These are phyloP conservation scores for Botia almorhae DNA, from an alignment of 2,797 vertebrate genomes.

Conservation along the genomic window DNA sequence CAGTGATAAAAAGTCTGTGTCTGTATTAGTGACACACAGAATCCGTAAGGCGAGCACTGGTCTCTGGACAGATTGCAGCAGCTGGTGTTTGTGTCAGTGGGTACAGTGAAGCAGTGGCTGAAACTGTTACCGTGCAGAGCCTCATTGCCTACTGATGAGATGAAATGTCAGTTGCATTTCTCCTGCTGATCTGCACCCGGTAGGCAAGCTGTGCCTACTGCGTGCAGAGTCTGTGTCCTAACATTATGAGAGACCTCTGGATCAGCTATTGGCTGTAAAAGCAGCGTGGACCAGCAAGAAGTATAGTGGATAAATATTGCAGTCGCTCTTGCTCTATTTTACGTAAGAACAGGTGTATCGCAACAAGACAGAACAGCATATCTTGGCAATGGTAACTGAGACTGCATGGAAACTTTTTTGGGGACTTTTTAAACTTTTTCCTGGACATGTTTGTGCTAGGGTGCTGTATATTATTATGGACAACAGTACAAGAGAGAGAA, in stretches of 20 bases:
- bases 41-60: slow-evolving; percentile 28
- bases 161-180: slow-evolving; percentile 51
- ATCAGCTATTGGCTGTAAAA: slow-evolving; percentile 46
- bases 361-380: background rate
- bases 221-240: slow-evolving; percentile 46
- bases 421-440: background rate
- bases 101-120: slow-evolving; percentile 41
- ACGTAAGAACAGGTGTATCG: slow-evolving; percentile 4
- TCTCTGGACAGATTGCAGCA: slow-evolving; percentile 52
- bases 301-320: slow-evolving; percentile 23
- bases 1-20: slow-evolving; percentile 44
- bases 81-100: slow-evolving; percentile 55
- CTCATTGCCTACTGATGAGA: slow-evolving; percentile 49
- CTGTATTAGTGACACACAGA: slow-evolving; percentile 42
- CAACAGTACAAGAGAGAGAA: background rate
- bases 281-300: slow-evolving; percentile 30
- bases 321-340: slow-evolving; percentile 35
- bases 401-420: background rate
- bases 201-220: slow-evolving; percentile 49
- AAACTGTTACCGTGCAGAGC: slow-evolving; percentile 40
- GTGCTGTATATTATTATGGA: slow-evolving; percentile 11
- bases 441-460: background rate
- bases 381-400: background rate
- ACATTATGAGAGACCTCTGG: slow-evolving; percentile 43
- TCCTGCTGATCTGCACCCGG: slow-evolving; percentile 53